Conservation (phyloP, 1,140 invertebrate species). For the Ptiloglossa arizonensis region DNA sequence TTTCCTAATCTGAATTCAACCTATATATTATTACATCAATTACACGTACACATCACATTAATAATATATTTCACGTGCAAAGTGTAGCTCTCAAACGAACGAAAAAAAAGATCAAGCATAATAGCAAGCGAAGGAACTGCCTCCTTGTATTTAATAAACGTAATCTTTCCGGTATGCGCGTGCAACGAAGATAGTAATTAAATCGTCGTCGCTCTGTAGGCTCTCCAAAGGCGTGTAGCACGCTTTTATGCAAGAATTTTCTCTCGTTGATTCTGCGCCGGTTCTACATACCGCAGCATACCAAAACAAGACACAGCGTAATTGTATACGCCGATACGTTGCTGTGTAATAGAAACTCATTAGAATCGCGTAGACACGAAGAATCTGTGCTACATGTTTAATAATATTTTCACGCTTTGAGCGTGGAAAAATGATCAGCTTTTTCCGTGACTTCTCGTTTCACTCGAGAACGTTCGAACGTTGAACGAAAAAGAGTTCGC, state of each 20-base stretch:
- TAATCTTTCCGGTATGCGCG: constrained; percentile 33
- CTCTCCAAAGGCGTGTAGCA: constrained; percentile 16
- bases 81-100: too few relatives aligned
- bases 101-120: neutral
- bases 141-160: constrained; percentile 9
- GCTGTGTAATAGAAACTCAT: constrained; percentile 22
- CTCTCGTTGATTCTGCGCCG: constrained; percentile 29
- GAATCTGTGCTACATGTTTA: neutral
- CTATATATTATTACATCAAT: too few relatives aligned
- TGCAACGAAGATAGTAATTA: constrained; percentile 14
- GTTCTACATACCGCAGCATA: constrained; percentile 14
- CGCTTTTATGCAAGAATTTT: constrained; percentile 49
- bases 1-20: too few relatives aligned
- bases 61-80: too few relatives aligned
- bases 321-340: constrained; percentile 35
- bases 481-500: neutral
- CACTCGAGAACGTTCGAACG: neutral
- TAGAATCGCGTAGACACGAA: neutral
- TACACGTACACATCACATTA: too few relatives aligned
- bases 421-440: constrained; percentile 5
- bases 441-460: neutral
- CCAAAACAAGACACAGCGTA: constrained; percentile 38
- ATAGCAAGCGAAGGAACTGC: neutral
- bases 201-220: constrained; percentile 13
- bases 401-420: neutral